phyloP scores from a whole-genome alignment of 2,113 vertebrate genomes.

The Antennarius striatus region DNA sequence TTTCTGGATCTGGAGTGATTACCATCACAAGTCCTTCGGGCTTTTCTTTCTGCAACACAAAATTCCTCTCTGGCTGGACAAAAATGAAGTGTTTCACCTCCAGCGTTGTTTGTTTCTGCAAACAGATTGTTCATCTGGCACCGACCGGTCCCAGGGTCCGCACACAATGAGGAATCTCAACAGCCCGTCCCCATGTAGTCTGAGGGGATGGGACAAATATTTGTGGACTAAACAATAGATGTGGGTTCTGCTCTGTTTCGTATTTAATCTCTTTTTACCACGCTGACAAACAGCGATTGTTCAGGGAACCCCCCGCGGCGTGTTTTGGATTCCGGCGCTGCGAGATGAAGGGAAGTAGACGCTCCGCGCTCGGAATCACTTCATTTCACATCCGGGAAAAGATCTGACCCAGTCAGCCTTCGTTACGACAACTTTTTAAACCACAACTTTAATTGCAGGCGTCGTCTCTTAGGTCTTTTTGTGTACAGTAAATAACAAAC shows the following conservation, averaged over 20 bases:
- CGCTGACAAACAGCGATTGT: too few relatives aligned
- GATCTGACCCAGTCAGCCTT: too few relatives aligned
- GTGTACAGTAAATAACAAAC: too few relatives aligned
- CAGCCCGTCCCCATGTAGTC: background rate
- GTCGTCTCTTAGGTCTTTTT: too few relatives aligned
- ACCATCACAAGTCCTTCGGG: background rate
- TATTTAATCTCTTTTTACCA: background rate
- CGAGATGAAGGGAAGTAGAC: background rate
- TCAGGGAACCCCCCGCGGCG: too few relatives aligned
- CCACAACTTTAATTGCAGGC: too few relatives aligned
- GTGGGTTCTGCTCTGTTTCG: background rate
- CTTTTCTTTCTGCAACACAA: background rate
- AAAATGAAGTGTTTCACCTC: constrained; percentile 3
- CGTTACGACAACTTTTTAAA: too few relatives aligned
- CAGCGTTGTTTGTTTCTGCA: background rate
- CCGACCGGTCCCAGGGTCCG: too few relatives aligned
- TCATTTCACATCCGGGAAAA: too few relatives aligned
- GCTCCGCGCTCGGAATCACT: too few relatives aligned
- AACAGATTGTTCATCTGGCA: background rate
- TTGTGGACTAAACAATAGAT: constrained; percentile 13
- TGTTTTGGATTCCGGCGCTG: background rate
- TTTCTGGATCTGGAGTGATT: background rate
- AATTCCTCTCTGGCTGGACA: background rate
- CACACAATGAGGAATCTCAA: background rate
- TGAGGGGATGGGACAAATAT: constrained; percentile 6